Base-by-base conservation (phyloP, 2,797 vertebrate genomes). In the Sebastes hopkinsi region DNA sequence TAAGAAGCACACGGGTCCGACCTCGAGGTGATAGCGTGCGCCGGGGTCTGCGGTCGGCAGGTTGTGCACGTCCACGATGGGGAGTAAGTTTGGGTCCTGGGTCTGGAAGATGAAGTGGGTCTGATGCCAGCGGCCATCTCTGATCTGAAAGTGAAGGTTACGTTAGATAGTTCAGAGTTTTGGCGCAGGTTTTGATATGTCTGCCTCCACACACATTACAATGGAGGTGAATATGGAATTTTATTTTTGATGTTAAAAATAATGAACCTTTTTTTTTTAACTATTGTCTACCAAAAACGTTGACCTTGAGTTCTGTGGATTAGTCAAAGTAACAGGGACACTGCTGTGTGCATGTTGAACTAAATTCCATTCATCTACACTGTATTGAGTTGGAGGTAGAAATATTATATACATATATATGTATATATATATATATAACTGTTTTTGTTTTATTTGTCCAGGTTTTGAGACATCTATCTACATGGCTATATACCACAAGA, bases 1-100 rank as follows among this genome's bases (percentile, higher is more conserved):
- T 81, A 98, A 94, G 94, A 99, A 99, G 94, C 98, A 99, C 1
- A 98, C 97, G 0, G 97, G 96, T 87, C 98, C 98, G 0, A 99
- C 97, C 94, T 99, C 98, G 0, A 99, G 96, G 94, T 97, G 97
- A 73, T 97, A 97, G 4, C 90, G 96, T 66, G 95, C 96, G 29
- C 97, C 97, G 3, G 96, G 90, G 73, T 95, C 94, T 29, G 94
- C 68, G 8, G 89, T 90, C 5, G 96, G 97, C 27, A 98, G 95
- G 91, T 97, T 97, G 89, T 94, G 93, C 84, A 99, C 94, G 2
- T 96, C 93, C 72, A 97, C 90, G 1, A 99, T 97, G 1, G 98
- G 98, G 80, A 99, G 95, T 82, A 97, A 94, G 88, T 97, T 96
- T 1, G 97, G 97, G 88, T 99, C 97, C 82, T 97, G 96, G 0